Percentiles rank a stretch among this genome's conserved stretches.
phyloP scores from a whole-genome alignment of 2,888 invertebrate genomes.

The Coleophora deauratella region DNA sequence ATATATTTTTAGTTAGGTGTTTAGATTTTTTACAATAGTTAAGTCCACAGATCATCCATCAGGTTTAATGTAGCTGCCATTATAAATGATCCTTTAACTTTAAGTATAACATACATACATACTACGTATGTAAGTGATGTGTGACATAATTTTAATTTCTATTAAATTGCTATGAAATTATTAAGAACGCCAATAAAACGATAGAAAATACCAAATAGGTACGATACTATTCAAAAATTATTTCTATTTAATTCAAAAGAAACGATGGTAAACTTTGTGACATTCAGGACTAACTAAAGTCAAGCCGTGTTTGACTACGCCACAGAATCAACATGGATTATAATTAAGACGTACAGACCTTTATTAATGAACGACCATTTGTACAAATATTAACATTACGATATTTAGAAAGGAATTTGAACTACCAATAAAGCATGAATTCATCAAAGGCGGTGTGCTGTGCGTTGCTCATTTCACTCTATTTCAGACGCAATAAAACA shows the following conservation, averaged over 20 bases:
- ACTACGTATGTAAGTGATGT: too few species aligned
- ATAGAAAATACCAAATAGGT: neutral
- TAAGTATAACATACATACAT: too few species aligned
- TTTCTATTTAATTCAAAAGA: too few species aligned
- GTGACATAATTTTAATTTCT: too few species aligned
- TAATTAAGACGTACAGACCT: conserved; percentile 21
- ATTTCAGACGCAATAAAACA: conserved; percentile 15
- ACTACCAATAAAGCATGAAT: conserved; percentile 2
- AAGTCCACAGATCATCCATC: too few species aligned
- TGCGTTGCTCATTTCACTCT: conserved; percentile 12
- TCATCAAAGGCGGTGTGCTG: conserved; percentile 19
- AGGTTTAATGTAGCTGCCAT: too few species aligned
- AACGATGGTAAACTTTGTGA: neutral
- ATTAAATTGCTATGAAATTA: too few species aligned
- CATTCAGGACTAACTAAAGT: conserved; percentile 1
- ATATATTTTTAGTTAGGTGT: too few species aligned
- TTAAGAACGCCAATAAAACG: too few species aligned
- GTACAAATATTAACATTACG: conserved; percentile 21
- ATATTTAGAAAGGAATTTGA: conserved; percentile 7
- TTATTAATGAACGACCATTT: conserved; percentile 24
- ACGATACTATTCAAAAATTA: neutral
- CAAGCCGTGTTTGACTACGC: conserved; percentile 9
- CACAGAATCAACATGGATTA: conserved; percentile 4
- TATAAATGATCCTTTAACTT: too few species aligned
- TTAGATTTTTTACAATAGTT: too few species aligned